phyloP scores from a whole-genome alignment of 2,797 vertebrate species.

The Macropus fuliginosus region DNA sequence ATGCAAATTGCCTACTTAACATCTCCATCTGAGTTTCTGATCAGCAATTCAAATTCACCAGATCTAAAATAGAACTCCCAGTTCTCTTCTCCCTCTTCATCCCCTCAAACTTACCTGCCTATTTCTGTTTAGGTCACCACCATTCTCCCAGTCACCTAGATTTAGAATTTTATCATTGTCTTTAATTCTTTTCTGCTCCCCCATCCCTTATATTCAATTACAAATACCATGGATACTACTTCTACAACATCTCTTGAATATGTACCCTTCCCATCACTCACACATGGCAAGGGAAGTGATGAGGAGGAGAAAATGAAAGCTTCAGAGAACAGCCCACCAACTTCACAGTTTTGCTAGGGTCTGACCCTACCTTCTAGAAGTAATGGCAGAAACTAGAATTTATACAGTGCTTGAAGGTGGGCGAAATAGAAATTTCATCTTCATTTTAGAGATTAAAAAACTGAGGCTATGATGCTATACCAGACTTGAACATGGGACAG shows the following conservation, averaged over 20 bases:
- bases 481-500: not conserved
- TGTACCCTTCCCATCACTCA: not conserved
- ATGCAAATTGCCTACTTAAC: not conserved
- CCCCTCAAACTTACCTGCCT: not conserved
- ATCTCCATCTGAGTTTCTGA: conserved; percentile 34
- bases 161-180: not conserved
- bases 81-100: not conserved
- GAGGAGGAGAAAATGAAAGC: not conserved
- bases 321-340: not conserved
- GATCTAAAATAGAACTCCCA: not conserved
- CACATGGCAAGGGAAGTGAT: not conserved
- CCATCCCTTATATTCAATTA: not conserved
- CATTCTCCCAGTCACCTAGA: not conserved
- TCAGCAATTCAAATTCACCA: not conserved
- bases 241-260: not conserved
- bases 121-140: not conserved
- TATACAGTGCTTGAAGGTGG: not conserved
- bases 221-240: not conserved
- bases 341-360: not conserved
- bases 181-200: not conserved
- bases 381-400: not conserved
- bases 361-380: not conserved
- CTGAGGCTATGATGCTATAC: not conserved
- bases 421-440: not conserved
- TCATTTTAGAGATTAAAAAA: not conserved